Conservation (phyloP, 2,888 invertebrate genomes). For the Camponotus fellah region DNA sequence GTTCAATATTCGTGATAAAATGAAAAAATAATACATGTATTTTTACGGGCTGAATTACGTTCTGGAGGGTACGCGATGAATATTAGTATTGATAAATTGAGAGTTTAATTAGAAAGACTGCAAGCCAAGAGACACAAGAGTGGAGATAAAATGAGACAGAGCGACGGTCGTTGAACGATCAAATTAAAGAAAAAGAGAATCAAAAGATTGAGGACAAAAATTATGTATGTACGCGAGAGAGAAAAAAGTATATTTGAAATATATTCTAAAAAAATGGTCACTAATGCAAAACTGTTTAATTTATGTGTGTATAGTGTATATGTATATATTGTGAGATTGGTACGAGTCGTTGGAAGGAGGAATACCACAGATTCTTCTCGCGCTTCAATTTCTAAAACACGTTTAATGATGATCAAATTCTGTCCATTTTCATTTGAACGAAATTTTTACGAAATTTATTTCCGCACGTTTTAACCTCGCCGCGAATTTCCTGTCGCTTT, state of each 20-base stretch:
- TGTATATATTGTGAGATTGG: constrained; percentile 73
- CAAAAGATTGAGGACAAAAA: constrained; percentile 30
- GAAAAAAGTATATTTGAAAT: constrained; percentile 74
- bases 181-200: constrained; percentile 30
- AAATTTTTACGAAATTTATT: constrained; percentile 6
- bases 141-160: constrained; percentile 36
- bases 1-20: constrained; percentile 27
- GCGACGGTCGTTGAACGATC: constrained; percentile 41
- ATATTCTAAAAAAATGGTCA: constrained; percentile 70
- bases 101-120: constrained; percentile 81
- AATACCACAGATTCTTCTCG: constrained; percentile 69
- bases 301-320: constrained; percentile 71
- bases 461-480: background rate
- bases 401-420: constrained; percentile 61
- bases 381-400: constrained; percentile 76
- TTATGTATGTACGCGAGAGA: constrained; percentile 41
- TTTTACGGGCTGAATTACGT: constrained; percentile 68
- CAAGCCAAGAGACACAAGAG: constrained; percentile 74
- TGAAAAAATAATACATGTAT: constrained; percentile 69
- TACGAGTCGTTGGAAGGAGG: constrained; percentile 64
- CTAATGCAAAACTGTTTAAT: constrained; percentile 69
- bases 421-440: constrained; percentile 34
- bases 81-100: constrained; percentile 85
- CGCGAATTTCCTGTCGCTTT: background rate
- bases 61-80: constrained; percentile 75